A percentile compares a stretch with the other conserved stretches of the same genome.
These are phyloP conservation scores for Rhagium mordax DNA, from an alignment of 2,888 invertebrate species.

Conservation along the genomic window DNA sequence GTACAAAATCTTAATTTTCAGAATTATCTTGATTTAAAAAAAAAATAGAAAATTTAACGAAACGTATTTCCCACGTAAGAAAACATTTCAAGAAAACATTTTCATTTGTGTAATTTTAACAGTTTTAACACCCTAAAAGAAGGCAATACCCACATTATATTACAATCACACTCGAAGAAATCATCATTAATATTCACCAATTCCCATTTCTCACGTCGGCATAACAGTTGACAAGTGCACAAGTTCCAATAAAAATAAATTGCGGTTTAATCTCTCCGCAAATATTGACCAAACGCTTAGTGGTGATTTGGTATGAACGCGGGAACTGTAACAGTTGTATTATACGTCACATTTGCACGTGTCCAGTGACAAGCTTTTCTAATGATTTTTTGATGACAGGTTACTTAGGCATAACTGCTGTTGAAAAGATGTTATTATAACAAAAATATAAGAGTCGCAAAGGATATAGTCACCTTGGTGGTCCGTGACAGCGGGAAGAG, in stretches of 20 bases:
- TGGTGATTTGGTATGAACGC: slow-evolving; percentile 37
- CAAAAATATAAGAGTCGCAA: slow-evolving; percentile 30
- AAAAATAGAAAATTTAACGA: no score
- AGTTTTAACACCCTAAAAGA: no score
- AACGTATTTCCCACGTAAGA: no score
- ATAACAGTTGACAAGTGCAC: slow-evolving; percentile 45
- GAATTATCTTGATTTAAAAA: no score
- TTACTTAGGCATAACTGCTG: slow-evolving; percentile 27
- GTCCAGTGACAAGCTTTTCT: slow-evolving; percentile 38
- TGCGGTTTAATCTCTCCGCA: slow-evolving; percentile 54
- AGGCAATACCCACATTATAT: neutral
- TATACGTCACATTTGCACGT: slow-evolving; percentile 50
- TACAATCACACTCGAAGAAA: neutral
- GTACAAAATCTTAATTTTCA: no score
- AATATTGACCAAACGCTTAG: slow-evolving; percentile 56
- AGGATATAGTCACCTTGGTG: slow-evolving; percentile 63
- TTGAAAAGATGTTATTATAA: slow-evolving; percentile 39
- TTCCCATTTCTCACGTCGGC: slow-evolving; percentile 17
- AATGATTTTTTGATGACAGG: slow-evolving; percentile 50
- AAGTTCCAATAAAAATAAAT: slow-evolving; percentile 48
- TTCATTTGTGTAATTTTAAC: no score
- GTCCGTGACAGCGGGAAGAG: slow-evolving; percentile 67
- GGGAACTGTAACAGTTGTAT: slow-evolving; percentile 48
- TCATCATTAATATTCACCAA: neutral
- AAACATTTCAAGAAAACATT: no score